Base-by-base conservation (phyloP, 2,113 vertebrate genomes). In the Nansenia antarctica region DNA sequence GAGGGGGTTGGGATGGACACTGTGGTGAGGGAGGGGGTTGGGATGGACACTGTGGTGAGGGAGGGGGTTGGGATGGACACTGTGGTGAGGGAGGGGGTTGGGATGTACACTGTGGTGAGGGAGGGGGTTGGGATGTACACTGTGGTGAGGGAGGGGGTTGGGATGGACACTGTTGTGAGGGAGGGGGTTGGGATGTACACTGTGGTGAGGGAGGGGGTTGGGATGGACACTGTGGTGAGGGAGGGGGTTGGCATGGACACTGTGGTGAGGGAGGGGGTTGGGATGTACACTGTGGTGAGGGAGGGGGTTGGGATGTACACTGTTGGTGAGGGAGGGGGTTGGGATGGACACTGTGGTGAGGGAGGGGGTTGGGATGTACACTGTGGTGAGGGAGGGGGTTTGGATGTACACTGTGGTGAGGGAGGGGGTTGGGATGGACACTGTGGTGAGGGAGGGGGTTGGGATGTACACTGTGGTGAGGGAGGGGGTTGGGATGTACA, bases 11-110 rank as follows among this genome's bases (percentile, higher is more conserved):
- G 45, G 45, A 49, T 52, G 52, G 70, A 74, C 55, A 32, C 24
- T 58, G 74, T n/a, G 65, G 45, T 53, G 61, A 52, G 42, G 65
- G 74, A n/a, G 47, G 70, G 24, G 67, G 31, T 63, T 24, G 27
- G n/a, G 26, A 70, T 32, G 26, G 42, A 71, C 34, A 8, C n/a
- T n/a, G n/a, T n/a, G 70, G 54, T 12, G 61, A 69, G 20, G 61
- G 22, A 31, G 27, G 30, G 14, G 29, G 29, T 8, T 7, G n/a
- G 45, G 45, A 49, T 52, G 52, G 70, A 74, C 55, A 32, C 24
- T 58, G 74, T n/a, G 65, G 45, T 53, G 61, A 52, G 42, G 65
- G 74, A n/a, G 47, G 70, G 24, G 67, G 31, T 63, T 24, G 27
- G n/a, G 26, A 70, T 32, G 26, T 34, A 71, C 34, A 8, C n/a